phyloP scores from a whole-genome alignment of 2,888 invertebrate species.

The Rotaria sp. region DNA sequence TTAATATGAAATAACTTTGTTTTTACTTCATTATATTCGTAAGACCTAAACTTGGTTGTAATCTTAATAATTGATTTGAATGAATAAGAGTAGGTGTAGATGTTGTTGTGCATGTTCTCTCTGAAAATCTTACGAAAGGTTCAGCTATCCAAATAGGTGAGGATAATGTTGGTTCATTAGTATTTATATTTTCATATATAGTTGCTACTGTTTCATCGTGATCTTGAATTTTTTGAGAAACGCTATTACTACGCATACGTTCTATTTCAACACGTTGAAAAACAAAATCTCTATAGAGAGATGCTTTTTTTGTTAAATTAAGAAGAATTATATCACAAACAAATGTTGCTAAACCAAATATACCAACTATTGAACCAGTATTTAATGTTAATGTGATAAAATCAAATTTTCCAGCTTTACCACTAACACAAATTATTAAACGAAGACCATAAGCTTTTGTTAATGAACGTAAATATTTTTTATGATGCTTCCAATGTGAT shows the following conservation, averaged over 20 bases:
- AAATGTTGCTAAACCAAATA: conserved; percentile 7
- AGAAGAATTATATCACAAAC: neutral
- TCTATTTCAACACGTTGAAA: neutral
- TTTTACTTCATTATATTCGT: neutral
- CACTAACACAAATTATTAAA: conserved; percentile 57
- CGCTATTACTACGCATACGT: neutral
- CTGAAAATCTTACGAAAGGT: neutral
- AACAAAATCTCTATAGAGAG: neutral
- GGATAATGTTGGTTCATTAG: neutral
- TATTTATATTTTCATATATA: neutral
- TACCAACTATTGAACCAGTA: conserved; percentile 53
- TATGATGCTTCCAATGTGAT: conserved; percentile 52
- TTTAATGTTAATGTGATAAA: conserved; percentile 57
- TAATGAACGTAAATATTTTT: conserved; percentile 52
- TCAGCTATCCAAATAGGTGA: neutral
- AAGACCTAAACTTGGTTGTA: neutral
- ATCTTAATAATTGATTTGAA: neutral
- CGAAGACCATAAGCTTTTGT: conserved; percentile 57
- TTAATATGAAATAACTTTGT: neutral
- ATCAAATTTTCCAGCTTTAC: conserved; percentile 57
- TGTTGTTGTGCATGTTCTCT: neutral
- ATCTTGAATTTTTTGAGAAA: neutral
- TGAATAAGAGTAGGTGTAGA: neutral
- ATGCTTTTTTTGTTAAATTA: neutral
- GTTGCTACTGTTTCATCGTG: neutral